phyloP scores from a whole-genome alignment of 2,113 vertebrate genomes.

The Neofelis nebulosa region DNA sequence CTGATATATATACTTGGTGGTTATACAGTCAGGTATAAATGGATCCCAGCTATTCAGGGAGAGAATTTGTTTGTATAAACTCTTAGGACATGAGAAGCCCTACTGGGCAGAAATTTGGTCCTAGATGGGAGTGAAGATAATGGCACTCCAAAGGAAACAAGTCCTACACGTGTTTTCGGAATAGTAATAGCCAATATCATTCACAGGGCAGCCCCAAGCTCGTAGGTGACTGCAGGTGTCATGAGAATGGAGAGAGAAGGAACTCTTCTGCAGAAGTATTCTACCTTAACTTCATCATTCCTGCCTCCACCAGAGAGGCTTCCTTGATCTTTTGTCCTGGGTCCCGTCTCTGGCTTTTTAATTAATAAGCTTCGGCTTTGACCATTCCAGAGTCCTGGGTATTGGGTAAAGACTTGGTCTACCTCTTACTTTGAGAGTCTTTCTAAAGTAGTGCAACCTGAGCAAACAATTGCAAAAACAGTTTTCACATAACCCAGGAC shows the following conservation, averaged over 20 bases:
- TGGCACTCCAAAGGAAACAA: not conserved
- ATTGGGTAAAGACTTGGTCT: not conserved
- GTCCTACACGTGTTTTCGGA: not conserved
- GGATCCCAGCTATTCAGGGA: not conserved
- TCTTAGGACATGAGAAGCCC: not conserved
- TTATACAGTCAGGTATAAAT: not conserved
- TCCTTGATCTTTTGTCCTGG: not conserved
- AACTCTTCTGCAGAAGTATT: not conserved
- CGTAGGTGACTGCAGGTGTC: not conserved
- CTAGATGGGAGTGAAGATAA: not conserved
- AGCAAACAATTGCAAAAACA: conserved; percentile 15
- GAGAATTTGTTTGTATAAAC: not conserved
- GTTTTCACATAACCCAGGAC: not conserved
- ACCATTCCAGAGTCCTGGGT: not conserved
- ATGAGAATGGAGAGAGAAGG: not conserved
- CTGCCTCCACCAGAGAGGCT: not conserved
- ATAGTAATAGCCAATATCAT: not conserved
- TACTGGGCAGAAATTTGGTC: not conserved
- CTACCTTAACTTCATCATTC: not conserved
- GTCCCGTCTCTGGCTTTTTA: not conserved
- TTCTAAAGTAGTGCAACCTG: not conserved
- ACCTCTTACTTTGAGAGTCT: not conserved
- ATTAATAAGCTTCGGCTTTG: not conserved
- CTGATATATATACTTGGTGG: not conserved
- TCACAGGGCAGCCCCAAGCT: not conserved